These are phyloP conservation scores for Drosophila kokeensis DNA, from an alignment of 2,888 invertebrate genomes.

Conservation along the genomic window DNA sequence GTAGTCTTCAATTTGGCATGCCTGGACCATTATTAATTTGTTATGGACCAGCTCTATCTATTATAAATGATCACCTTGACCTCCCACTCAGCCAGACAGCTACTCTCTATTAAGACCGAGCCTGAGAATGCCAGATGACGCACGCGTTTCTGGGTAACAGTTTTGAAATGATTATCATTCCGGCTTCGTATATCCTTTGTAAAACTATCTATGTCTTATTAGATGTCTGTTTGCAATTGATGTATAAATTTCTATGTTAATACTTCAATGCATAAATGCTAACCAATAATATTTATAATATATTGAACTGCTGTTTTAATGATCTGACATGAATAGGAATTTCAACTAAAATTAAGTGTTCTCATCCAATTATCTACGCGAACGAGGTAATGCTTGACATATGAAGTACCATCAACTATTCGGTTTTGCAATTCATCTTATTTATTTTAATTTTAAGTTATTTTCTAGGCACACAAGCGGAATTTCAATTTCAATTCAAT, in stretches of 20 bases:
- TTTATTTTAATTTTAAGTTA: neutral
- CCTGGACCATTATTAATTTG: conserved; percentile 67
- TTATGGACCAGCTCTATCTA: conserved; percentile 60
- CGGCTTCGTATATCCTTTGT: neutral
- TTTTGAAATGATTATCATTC: conserved; percentile 10
- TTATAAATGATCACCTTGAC: conserved; percentile 57
- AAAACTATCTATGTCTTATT: conserved; percentile 4
- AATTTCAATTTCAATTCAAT: neutral
- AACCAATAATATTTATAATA: neutral
- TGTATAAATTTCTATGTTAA: neutral
- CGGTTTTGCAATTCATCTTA: neutral
- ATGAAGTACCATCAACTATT: neutral
- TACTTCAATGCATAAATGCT: neutral
- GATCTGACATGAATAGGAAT: neutral
- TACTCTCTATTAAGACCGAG: neutral
- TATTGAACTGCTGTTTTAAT: neutral
- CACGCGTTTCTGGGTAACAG: conserved; percentile 7
- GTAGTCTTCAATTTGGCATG: conserved; percentile 46
- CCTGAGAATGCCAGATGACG: conserved; percentile 41
- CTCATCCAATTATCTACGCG: no score
- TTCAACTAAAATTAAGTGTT: neutral
- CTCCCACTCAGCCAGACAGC: conserved; percentile 30
- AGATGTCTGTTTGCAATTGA: neutral
- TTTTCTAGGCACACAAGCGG: neutral
- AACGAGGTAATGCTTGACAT: neutral